Evolutionary conservation across 2,113 vertebrate genomes (phyloP), one percentile per base, ranked within the genome.

Genomic region (Odontophorus gujanensis): DNA sequence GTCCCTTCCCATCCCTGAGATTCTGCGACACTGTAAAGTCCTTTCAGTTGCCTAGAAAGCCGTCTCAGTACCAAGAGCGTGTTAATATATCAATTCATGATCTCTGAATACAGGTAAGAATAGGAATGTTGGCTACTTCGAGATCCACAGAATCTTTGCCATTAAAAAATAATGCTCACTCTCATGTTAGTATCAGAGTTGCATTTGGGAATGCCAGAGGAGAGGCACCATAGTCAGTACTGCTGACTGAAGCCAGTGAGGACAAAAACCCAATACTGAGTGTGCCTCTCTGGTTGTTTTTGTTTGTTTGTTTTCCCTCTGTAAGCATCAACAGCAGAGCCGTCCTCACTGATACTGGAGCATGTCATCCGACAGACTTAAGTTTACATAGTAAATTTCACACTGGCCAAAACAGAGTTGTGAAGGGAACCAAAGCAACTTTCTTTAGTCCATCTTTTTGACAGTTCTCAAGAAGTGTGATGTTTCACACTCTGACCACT

Each of bases 401-500:
- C 28, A 62, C 45, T 28, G n/a, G 53, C 45, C 72, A 92, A 68
- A 76, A 6, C 13, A 88, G 45, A 94, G 40, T 30, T 66, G 20
- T 11, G 6, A 82, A 57, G 26, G 62, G 43, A 90, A 80, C 40
- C 25, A 89, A 73, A 86, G 40, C 58, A 76, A 47, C 1, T 0
- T 57, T 40, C 32, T 75, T 6, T 1, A 24, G 18, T 62, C 58
- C 36, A 45, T 53, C 48, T 61, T 75, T 69, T 38, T 20, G 75
- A 43, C 36, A 45, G 0, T 61, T 19, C 58, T 43, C 2, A 0
- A 57, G 38, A 58, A 68, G 15, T 9, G 15, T 16, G 25, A 78
- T 24, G 12, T 40, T 75, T 61, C 58, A 58, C 57, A 89, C 9
- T 40, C 14, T 0, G 0, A 81, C 43, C 26, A 24, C 8, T 45